Conservation (phyloP, 1,140 invertebrate species). For the Euura saliciscinereae region DNA sequence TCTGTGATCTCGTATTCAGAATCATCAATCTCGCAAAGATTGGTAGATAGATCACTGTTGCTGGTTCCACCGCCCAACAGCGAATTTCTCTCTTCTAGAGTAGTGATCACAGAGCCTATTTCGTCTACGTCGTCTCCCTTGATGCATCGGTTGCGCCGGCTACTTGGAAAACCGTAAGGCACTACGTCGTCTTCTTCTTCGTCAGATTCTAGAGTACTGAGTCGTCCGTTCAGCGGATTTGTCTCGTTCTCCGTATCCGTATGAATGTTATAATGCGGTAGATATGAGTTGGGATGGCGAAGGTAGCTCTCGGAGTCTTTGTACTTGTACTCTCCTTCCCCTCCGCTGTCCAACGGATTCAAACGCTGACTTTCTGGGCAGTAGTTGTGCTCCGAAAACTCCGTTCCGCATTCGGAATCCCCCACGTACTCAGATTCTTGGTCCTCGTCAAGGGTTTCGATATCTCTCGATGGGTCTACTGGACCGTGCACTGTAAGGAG, state of each 20-base stretch:
- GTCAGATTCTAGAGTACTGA: constrained; percentile 54
- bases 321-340: constrained; percentile 62
- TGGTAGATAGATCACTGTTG: constrained; percentile 84
- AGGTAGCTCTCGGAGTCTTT: constrained; percentile 73
- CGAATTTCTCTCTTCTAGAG: constrained; percentile 75
- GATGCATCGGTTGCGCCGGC: constrained; percentile 62
- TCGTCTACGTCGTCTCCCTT: constrained; percentile 59
- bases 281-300: constrained; percentile 83
- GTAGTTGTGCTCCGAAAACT: constrained; percentile 64
- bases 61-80: constrained; percentile 73
- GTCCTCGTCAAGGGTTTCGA: constrained; percentile 73
- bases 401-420: constrained; percentile 69
- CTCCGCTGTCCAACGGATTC: constrained; percentile 70
- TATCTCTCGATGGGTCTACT: constrained; percentile 67
- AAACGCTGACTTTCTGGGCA: constrained; percentile 63
- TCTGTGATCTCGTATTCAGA: constrained; percentile 74
- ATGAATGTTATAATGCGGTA: constrained; percentile 77
- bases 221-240: constrained; percentile 58
- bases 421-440: constrained; percentile 74
- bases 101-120: constrained; percentile 63
- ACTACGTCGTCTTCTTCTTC: constrained; percentile 68
- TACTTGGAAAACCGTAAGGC: constrained; percentile 72
- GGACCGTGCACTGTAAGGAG: constrained; percentile 49
- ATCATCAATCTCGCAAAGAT: constrained; percentile 92
- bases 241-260: constrained; percentile 70